Evolutionary conservation across 2,113 vertebrate species (phyloP), one percentile per base, ranked within the genome.

Genomic region (Abramis brama): DNA sequence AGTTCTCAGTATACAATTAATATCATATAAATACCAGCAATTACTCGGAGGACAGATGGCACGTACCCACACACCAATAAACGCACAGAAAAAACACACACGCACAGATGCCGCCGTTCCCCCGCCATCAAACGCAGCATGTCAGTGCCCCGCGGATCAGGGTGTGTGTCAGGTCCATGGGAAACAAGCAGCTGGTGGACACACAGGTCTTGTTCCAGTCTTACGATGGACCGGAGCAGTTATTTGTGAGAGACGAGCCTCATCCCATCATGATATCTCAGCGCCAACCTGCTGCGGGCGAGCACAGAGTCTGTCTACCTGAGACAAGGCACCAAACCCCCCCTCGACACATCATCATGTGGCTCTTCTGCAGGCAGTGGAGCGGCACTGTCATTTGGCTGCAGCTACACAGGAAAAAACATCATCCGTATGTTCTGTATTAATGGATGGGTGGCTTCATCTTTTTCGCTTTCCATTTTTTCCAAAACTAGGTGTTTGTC

Each of bases 101-200:
- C 19, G 74, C 62, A 82, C 81, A 80, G 60, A 30, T 52, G 50
- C 81, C 76, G 6, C 50, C 45, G 23, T 73, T 85, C 23, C 39
- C 45, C 25, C 6, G 39, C 57, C 6, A 68, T 85, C 47, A 64
- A 85, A 79, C 55, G 81, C 75, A 85, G 70, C 70, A 62, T 52
- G 84, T 76, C 87, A 86, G 11, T 71, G 64, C 85, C 45, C 71
- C 17, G 55, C 50, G 60, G 85, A 86, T 74, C 52, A 83, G 71
- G 73, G 77, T 73, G 86, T 64, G 70, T 77, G 66, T 27, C 71
- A 55, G 86, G 77, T 87, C 83, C 47, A 87, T 78, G 85, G 79
- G 81, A 80, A 87, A 78, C 87, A 87, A 87, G 71, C 85, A 86
- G 88, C 87, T 89, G 89, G 74, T 83, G 80, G 62, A 87, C 71